Percentiles rank a stretch among this genome's conserved stretches.
phyloP scores from a whole-genome alignment of 1,140 invertebrate species.

The Sipha flava region DNA sequence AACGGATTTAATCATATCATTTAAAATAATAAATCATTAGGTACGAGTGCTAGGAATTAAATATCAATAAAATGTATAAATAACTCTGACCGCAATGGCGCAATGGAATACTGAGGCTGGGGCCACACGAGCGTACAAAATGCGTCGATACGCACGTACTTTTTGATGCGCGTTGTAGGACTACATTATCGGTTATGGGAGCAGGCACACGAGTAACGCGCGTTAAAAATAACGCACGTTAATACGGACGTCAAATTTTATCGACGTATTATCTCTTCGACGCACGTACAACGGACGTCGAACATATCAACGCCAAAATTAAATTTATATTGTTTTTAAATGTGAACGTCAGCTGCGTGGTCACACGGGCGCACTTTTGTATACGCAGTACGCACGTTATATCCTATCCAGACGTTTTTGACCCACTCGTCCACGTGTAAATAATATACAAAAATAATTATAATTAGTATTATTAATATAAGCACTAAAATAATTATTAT shows the following conservation, averaged over 20 bases:
- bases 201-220: background rate
- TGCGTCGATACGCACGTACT: background rate
- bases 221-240: background rate
- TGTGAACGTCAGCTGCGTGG: background rate
- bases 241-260: constrained; percentile 2
- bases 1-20: no score
- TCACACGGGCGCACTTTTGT: background rate
- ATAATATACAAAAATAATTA: background rate
- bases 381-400: background rate
- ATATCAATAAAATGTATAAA: no score
- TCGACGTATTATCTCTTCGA: background rate
- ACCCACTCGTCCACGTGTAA: background rate
- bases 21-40: no score
- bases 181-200: background rate
- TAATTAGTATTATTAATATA: background rate
- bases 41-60: no score
- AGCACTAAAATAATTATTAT: background rate
- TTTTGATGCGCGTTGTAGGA: background rate
- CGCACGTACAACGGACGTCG: background rate
- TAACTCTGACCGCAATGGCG: no score
- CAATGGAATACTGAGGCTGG: no score
- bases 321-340: constrained; percentile 1
- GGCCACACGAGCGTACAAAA: background rate
- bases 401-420: background rate
- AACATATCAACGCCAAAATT: background rate